Percentiles rank a stretch among this genome's conserved stretches.
Conservation (phyloP, 2,888 invertebrate genomes). For the Ceratothoa steindachneri region DNA sequence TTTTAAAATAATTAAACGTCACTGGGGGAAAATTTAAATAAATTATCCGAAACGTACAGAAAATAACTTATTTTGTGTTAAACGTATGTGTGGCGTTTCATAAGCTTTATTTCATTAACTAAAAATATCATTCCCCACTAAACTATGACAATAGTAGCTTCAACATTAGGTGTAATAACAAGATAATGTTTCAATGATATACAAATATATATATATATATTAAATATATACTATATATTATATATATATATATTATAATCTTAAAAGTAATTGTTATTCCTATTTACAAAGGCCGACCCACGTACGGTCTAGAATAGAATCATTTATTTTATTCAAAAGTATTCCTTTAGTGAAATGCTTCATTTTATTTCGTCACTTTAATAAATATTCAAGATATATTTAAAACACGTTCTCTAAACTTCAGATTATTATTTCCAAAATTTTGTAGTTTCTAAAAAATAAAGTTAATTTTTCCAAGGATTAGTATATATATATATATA, state of each 20-base stretch:
- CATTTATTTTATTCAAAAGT: neutral
- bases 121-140: slow-evolving; percentile 19
- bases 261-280: slow-evolving; percentile 40
- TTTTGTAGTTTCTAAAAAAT: neutral
- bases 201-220: too few species aligned
- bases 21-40: neutral
- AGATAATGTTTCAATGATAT: slow-evolving; percentile 43
- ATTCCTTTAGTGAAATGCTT: slow-evolving; percentile 40
- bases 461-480: neutral
- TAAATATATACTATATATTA: too few species aligned
- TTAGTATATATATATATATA: too few species aligned
- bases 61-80: neutral
- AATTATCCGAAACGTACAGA: neutral
- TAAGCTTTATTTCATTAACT: neutral
- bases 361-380: slow-evolving; percentile 20
- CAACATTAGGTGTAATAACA: slow-evolving; percentile 35
- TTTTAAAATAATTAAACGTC: neutral
- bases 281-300: slow-evolving; percentile 46
- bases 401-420: neutral
- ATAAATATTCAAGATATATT: neutral
- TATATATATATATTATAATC: slow-evolving; percentile 23
- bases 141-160: slow-evolving; percentile 14
- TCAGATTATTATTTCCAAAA: neutral
- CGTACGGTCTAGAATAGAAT: slow-evolving; percentile 14
- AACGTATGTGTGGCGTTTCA: neutral